A percentile compares a stretch with the other conserved stretches of the same genome.
phyloP scores from a whole-genome alignment of 2,888 invertebrate genomes.

The Chironomus tentans region DNA sequence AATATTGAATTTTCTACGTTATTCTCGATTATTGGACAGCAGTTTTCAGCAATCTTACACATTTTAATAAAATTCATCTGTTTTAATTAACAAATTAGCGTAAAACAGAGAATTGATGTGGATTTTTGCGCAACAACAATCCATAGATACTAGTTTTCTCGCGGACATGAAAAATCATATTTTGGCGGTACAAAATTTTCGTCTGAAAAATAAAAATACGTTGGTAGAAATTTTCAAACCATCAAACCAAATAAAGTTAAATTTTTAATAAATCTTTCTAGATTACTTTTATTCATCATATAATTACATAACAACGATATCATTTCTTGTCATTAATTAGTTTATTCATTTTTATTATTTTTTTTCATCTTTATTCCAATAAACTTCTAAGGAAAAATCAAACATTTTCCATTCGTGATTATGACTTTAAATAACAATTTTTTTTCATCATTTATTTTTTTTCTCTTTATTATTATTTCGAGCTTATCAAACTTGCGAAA shows the following conservation, averaged over 20 bases:
- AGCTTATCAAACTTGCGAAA: constrained; percentile 5
- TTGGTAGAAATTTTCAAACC: background rate
- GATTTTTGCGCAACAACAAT: too few relatives aligned
- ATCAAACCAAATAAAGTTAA: background rate
- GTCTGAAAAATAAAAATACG: background rate
- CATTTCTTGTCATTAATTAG: constrained; percentile 1
- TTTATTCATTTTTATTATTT: too few relatives aligned
- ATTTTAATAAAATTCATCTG: too few relatives aligned
- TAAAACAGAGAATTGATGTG: too few relatives aligned
- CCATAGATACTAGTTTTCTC: too few relatives aligned
- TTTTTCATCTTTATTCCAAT: background rate
- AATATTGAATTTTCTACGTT: too few relatives aligned
- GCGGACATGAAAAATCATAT: too few relatives aligned
- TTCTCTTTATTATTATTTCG: background rate
- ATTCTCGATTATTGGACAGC: too few relatives aligned
- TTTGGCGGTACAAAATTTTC: background rate
- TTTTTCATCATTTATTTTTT: background rate
- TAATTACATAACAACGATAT: constrained; percentile 20
- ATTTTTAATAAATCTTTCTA: constrained; percentile 23
- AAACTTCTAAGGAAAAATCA: constrained; percentile 16
- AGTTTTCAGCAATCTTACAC: too few relatives aligned
- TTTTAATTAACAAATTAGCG: too few relatives aligned
- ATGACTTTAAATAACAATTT: constrained; percentile 3
- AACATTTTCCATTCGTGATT: background rate
- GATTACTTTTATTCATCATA: constrained; percentile 2